Evolutionary conservation across 1,140 invertebrate species (phyloP).

Genomic region (Scaptomyza graminum): DNA sequence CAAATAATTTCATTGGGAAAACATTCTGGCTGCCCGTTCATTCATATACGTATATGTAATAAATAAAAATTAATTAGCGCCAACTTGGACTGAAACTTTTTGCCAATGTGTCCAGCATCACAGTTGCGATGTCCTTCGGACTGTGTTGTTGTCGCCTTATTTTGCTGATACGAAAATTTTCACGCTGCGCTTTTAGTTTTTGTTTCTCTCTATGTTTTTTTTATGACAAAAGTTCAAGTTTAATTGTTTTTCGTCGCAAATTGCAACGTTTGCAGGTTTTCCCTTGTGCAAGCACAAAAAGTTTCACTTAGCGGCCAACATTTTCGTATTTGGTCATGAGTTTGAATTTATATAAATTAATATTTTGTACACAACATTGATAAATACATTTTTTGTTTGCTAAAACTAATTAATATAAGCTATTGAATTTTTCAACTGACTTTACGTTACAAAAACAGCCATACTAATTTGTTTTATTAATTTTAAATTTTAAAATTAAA

Average conservation of each 20-base stretch:
- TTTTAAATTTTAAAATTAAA: no score
- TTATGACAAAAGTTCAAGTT: constrained; percentile 80
- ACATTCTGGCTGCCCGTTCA: constrained; percentile 35
- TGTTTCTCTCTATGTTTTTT: constrained; percentile 26
- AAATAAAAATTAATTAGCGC: constrained; percentile 82
- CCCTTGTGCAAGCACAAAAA: constrained; percentile 44
- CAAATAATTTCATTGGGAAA: constrained; percentile 60
- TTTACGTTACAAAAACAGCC: no score
- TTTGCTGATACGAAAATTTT: constrained; percentile 70
- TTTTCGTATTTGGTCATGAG: constrained; percentile 9
- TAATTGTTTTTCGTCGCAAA: constrained; percentile 70
- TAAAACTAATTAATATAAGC: no score
- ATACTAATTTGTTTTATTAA: no score
- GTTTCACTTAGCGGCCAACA: constrained; percentile 30
- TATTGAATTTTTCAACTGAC: no score
- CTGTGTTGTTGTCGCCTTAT: constrained; percentile 55
- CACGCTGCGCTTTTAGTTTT: constrained; percentile 59
- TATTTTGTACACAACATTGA: neutral
- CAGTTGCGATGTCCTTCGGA: constrained; percentile 14
- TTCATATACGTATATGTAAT: constrained; percentile 52
- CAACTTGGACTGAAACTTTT: constrained; percentile 54
- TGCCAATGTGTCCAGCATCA: constrained; percentile 27
- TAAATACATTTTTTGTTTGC: neutral
- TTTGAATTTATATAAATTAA: constrained; percentile 9
- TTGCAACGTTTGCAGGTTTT: constrained; percentile 67